phyloP scores from a whole-genome alignment of 2,888 invertebrate species.

The Colletes collaris region DNA sequence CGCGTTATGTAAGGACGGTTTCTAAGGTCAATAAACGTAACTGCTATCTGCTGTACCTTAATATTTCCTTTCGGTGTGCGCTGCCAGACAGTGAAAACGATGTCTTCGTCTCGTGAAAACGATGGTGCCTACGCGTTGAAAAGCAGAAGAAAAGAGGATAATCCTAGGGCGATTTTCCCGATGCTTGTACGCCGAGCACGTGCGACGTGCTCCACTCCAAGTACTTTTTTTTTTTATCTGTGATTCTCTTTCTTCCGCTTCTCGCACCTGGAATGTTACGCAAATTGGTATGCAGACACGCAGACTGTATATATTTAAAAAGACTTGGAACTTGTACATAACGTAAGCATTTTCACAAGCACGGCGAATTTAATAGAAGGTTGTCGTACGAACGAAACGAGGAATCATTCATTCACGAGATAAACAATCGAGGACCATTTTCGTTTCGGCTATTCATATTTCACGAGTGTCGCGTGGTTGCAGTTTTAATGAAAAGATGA shows the following conservation, averaged over 20 bases:
- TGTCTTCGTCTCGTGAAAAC: constrained; percentile 27
- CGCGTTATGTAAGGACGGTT: constrained; percentile 37
- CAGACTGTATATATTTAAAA: too few species aligned
- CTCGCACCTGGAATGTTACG: constrained; percentile 34
- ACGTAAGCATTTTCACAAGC: not conserved
- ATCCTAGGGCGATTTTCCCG: constrained; percentile 43
- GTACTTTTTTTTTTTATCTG: not conserved
- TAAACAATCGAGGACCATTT: too few species aligned
- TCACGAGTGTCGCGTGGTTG: constrained; percentile 8
- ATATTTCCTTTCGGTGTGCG: constrained; percentile 28
- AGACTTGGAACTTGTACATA: too few species aligned
- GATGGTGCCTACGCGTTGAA: constrained; percentile 17
- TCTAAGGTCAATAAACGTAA: constrained; percentile 57
- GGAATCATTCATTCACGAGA: constrained; percentile 3
- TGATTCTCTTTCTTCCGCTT: not conserved
- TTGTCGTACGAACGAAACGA: not conserved
- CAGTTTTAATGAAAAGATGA: constrained; percentile 20
- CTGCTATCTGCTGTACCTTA: constrained; percentile 48
- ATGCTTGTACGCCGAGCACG: constrained; percentile 22
- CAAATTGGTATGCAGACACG: not conserved
- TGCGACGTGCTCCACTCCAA: constrained; percentile 13
- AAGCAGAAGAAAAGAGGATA: constrained; percentile 35
- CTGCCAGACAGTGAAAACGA: constrained; percentile 27
- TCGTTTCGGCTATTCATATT: too few species aligned
- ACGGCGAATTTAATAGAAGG: not conserved